A percentile compares a stretch with the other conserved stretches of the same genome.
phyloP scores from a whole-genome alignment of 2,888 invertebrate genomes.

The Isoperla grammatica region DNA sequence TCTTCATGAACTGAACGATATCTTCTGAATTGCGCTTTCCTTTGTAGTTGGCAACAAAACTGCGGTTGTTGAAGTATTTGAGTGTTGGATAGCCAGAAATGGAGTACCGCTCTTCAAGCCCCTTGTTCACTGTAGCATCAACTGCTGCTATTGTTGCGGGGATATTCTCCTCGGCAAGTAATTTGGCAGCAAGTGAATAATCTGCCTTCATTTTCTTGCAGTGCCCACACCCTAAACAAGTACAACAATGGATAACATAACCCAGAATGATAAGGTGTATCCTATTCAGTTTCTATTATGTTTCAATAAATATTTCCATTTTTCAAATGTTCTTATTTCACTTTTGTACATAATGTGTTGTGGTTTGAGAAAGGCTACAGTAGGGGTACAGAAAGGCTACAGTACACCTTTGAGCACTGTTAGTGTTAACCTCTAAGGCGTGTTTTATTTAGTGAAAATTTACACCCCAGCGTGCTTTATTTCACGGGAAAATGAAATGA shows the following conservation, averaged over 20 bases:
- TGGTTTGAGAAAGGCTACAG: too few relatives aligned
- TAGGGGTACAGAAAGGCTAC: too few relatives aligned
- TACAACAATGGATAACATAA: conserved; percentile 28
- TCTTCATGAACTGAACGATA: conserved; percentile 50
- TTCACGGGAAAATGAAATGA: too few relatives aligned
- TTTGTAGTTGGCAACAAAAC: conserved; percentile 50
- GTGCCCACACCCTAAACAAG: conserved; percentile 70
- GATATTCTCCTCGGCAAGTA: conserved; percentile 44
- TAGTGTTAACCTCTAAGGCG: too few relatives aligned
- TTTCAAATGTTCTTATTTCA: too few relatives aligned
- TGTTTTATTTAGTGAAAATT: too few relatives aligned
- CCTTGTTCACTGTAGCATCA: conserved; percentile 59
- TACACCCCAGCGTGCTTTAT: too few relatives aligned
- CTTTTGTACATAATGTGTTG: too few relatives aligned
- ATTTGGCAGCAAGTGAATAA: conserved; percentile 53
- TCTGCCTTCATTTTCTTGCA: conserved; percentile 64
- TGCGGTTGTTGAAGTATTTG: conserved; percentile 54
- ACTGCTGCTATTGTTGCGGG: conserved; percentile 51
- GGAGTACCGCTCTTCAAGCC: conserved; percentile 53
- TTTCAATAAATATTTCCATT: too few relatives aligned
- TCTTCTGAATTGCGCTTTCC: conserved; percentile 53
- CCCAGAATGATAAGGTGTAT: conserved; percentile 11
- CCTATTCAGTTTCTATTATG: too few relatives aligned
- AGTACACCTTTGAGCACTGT: too few relatives aligned
- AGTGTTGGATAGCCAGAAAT: conserved; percentile 64